phyloP scores from a whole-genome alignment of 2,888 invertebrate species.

The Drosophila pseudotakahashii region DNA sequence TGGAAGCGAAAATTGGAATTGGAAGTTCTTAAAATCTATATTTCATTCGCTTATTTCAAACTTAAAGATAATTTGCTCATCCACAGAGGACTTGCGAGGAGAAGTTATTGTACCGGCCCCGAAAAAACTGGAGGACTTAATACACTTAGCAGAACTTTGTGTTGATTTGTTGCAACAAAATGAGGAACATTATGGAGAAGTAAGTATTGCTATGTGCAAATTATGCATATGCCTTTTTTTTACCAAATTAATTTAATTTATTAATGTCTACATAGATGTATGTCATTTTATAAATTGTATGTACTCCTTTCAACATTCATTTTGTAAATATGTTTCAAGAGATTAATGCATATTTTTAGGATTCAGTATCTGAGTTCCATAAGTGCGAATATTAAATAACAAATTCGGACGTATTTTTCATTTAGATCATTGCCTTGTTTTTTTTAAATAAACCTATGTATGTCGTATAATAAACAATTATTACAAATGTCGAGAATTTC shows the following conservation, averaged over 20 bases:
- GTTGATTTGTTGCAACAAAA: conserved; percentile 99
- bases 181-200: conserved; percentile 99
- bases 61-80: background rate
- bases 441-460: no score
- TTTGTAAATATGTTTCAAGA: no score
- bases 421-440: background rate
- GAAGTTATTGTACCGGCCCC: conserved; percentile 92
- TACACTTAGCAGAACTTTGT: conserved; percentile 98
- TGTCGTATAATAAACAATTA: no score
- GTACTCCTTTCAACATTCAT: no score
- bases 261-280: background rate
- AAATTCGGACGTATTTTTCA: background rate
- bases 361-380: background rate
- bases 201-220: conserved; percentile 84
- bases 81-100: conserved; percentile 91
- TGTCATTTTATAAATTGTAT: background rate
- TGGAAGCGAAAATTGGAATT: no score
- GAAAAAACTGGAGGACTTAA: conserved; percentile 97
- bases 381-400: background rate
- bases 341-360: background rate
- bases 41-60: background rate
- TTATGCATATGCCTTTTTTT: background rate
- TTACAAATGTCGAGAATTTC: no score
- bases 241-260: background rate
- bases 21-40: no score